Base-by-base conservation (phyloP, 2,888 invertebrate species). In the Subacronicta megacephala region DNA sequence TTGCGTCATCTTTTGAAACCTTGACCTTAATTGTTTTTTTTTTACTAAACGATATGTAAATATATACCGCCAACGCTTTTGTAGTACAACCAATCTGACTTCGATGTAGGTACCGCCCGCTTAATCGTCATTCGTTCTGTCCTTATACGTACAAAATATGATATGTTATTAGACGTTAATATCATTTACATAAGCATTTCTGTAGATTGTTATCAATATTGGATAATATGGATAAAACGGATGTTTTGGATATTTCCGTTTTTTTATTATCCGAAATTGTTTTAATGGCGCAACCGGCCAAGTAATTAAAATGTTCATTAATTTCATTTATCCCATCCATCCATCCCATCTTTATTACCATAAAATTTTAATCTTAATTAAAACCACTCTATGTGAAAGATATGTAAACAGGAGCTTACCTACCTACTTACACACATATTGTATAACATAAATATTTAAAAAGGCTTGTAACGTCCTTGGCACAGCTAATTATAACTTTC, bases 11-110 rank as follows among this genome's bases (percentile, higher is more conserved):
- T 50, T 51, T 54, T 58, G 71, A 63, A 75, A 82, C 90, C 92
- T 90, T 92, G 92, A 89, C 91, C 90, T 74, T 79, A 80, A 86
- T 88, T 73, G 72, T 64, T 78, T 82, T 31, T 82, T 23, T 78
- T 75, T 81, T 62, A 77, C 63, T 72, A 81, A 72, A 76, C 80
- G 77, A 80, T 86, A 90, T 90, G 88, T 83, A 81, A 90, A 90
- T 86, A 63, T 74, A 78, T 78, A 55, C 78, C 82, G 72, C 87
- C 85, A 73, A 85, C 86, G 78, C 77, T 57, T 57, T 64, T 59
- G 66, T 67, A 65, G 62, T 73, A 78, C 75, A 81, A 81, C 79
- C 77, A 80, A 80, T 78, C 56, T 31, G 44, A 37, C 26, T 51
- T 53, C 44, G 45, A 23, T 40, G 55, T 59, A 40, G 29, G 37